Evolutionary conservation across 2,888 invertebrate genomes (phyloP).

Genomic region (Drosophila melanosoma): DNA sequence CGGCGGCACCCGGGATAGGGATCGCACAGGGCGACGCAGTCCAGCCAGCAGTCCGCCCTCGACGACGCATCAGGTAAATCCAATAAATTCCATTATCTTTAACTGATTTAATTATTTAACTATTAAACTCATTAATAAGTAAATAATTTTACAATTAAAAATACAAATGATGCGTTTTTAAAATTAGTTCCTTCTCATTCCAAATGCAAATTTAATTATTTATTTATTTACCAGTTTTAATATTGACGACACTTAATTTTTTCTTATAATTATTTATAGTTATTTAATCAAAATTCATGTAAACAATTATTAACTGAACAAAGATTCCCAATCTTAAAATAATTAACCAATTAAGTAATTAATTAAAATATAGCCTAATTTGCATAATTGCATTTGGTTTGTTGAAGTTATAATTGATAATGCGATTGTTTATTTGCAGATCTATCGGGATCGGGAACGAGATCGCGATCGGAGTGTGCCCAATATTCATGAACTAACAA

Average conservation of each 20-base stretch:
- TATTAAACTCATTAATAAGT: background rate
- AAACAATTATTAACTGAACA: background rate
- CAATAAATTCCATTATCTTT: background rate
- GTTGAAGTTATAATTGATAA: background rate
- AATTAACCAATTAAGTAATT: background rate
- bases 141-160: background rate
- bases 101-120: background rate
- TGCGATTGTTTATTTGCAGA: constrained; percentile 80
- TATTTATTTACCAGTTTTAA: background rate
- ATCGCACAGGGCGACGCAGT: constrained; percentile 86
- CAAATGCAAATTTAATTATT: background rate
- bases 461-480: constrained; percentile 87
- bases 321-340: background rate
- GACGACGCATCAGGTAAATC: constrained; percentile 89
- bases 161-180: background rate
- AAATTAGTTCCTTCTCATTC: too few relatives aligned
- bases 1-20: constrained; percentile 83
- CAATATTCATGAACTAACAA: constrained; percentile 90
- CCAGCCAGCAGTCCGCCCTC: constrained; percentile 92
- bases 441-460: constrained; percentile 86
- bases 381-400: background rate
- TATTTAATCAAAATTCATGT: background rate
- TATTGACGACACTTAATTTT: too few relatives aligned
- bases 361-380: background rate
- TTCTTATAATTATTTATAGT: background rate